phyloP scores from a whole-genome alignment of 2,888 invertebrate species.

The Marasmarcha lunaedactyla region DNA sequence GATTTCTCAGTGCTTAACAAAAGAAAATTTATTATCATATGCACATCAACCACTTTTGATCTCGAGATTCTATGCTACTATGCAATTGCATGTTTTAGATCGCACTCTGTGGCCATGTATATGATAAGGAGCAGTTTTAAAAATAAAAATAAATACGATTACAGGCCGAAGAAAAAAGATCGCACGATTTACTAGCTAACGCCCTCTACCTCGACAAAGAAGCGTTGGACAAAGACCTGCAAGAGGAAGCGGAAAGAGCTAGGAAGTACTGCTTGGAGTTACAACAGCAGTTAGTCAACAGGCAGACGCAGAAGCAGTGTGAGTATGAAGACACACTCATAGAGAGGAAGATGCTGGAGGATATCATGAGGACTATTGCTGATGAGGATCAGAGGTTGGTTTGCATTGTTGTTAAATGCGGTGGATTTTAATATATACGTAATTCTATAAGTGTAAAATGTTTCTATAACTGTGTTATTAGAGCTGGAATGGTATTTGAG shows the following conservation, averaged over 20 bases:
- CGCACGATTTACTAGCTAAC: slow-evolving; percentile 36
- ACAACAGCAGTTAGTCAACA: slow-evolving; percentile 70
- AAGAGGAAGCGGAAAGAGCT: slow-evolving; percentile 32
- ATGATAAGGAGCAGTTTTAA: too few relatives aligned
- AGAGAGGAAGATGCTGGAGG: slow-evolving; percentile 74
- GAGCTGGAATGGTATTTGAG: too few relatives aligned
- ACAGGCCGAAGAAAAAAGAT: slow-evolving; percentile 42
- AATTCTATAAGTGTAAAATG: too few relatives aligned
- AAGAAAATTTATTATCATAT: too few relatives aligned
- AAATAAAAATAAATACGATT: slow-evolving; percentile 8
- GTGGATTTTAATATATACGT: background rate
- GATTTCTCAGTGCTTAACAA: too few relatives aligned
- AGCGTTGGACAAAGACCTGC: slow-evolving; percentile 9
- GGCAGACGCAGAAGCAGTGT: slow-evolving; percentile 53
- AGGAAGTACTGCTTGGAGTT: slow-evolving; percentile 57
- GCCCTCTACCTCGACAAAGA: slow-evolving; percentile 47
- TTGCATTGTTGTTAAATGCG: background rate
- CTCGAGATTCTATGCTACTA: too few relatives aligned
- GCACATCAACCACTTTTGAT: too few relatives aligned
- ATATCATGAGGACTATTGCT: slow-evolving; percentile 68
- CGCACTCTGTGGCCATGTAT: too few relatives aligned
- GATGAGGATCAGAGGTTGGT: slow-evolving; percentile 71
- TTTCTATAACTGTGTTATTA: too few relatives aligned
- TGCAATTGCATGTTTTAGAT: too few relatives aligned
- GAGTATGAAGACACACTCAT: slow-evolving; percentile 68